Percentiles rank a stretch among this genome's conserved stretches.
Conservation (phyloP, 1,140 invertebrate genomes). For the Drosophila hydei region DNA sequence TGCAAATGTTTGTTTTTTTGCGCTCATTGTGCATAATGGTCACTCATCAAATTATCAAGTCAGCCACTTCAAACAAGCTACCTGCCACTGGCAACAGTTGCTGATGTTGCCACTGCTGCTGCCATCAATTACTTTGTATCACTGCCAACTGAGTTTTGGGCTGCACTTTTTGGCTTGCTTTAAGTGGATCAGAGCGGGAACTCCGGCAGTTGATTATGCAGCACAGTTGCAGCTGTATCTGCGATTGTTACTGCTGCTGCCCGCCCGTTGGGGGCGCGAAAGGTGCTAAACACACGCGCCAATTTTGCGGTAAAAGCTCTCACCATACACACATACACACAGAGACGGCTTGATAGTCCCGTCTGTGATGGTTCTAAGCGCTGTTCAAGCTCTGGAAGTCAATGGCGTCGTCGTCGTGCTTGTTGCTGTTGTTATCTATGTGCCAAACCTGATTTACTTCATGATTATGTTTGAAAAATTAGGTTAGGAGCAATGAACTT, state of each 20-base stretch:
- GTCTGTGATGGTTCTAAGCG: slow-evolving; percentile 54
- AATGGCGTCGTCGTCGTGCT: slow-evolving; percentile 16
- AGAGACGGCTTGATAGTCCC: slow-evolving; percentile 51
- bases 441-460: slow-evolving; percentile 82
- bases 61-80: slow-evolving; percentile 31
- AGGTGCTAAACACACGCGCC: slow-evolving; percentile 77
- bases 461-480: slow-evolving; percentile 84
- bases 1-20: slow-evolving; percentile 63
- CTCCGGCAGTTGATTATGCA: slow-evolving; percentile 43
- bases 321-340: slow-evolving; percentile 48
- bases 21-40: slow-evolving; percentile 58
- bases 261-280: slow-evolving; percentile 56
- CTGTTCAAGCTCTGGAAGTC: slow-evolving; percentile 38
- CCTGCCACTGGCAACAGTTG: slow-evolving; percentile 32
- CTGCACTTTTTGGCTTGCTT: slow-evolving; percentile 14
- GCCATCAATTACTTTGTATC: slow-evolving; percentile 46
- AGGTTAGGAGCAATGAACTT: slow-evolving; percentile 84
- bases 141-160: slow-evolving; percentile 40
- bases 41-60: slow-evolving; percentile 70
- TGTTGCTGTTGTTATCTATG: slow-evolving; percentile 76
- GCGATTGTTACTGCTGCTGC: slow-evolving; percentile 31
- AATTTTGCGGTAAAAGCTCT: slow-evolving; percentile 80
- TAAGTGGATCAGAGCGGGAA: slow-evolving; percentile 33
- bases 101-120: slow-evolving; percentile 24
- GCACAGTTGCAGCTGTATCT: slow-evolving; percentile 45